phyloP scores from a whole-genome alignment of 2,797 vertebrate genomes.

The Siniperca scherzeri region DNA sequence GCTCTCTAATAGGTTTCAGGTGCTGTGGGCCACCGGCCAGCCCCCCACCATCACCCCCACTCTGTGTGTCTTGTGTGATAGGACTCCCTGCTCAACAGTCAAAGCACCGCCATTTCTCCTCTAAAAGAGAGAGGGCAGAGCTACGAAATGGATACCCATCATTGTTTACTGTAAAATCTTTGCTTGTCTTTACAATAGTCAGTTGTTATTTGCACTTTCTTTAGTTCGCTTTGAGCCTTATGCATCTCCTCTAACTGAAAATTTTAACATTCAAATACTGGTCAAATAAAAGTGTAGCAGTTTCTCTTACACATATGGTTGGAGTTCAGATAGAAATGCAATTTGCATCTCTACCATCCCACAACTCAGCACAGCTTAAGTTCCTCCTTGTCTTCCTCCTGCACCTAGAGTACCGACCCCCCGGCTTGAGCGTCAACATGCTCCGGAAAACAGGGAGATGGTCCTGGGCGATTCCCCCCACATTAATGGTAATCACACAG shows the following conservation, averaged over 20 bases:
- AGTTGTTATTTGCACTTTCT: not conserved
- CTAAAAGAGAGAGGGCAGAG: slow-evolving; percentile 59
- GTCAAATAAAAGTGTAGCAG: slow-evolving; percentile 11
- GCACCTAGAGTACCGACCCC: slow-evolving; percentile 53
- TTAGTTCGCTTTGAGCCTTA: not conserved
- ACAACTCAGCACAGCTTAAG: slow-evolving; percentile 68
- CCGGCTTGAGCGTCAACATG: slow-evolving; percentile 71
- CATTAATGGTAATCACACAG: slow-evolving; percentile 85
- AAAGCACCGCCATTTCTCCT: slow-evolving; percentile 75
- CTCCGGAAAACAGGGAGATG: slow-evolving; percentile 83
- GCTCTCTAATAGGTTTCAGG: slow-evolving; percentile 89
- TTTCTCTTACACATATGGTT: slow-evolving; percentile 19
- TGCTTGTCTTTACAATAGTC: not conserved
- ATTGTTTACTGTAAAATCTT: slow-evolving; percentile 39
- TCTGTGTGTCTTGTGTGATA: slow-evolving; percentile 75
- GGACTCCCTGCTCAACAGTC: slow-evolving; percentile 71
- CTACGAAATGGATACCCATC: slow-evolving; percentile 51
- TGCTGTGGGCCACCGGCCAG: slow-evolving; percentile 85
- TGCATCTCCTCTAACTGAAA: not conserved
- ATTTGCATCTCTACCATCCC: slow-evolving; percentile 52
- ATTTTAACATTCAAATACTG: not conserved
- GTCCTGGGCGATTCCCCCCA: slow-evolving; percentile 79
- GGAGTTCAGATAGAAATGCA: slow-evolving; percentile 36
- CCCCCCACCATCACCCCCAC: slow-evolving; percentile 67
- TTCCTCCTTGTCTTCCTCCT: slow-evolving; percentile 73